Percentiles rank a stretch among this genome's conserved stretches.
Evolutionary conservation across 2,113 vertebrate species (phyloP).

Genomic region (Neoarius graeffei): DNA sequence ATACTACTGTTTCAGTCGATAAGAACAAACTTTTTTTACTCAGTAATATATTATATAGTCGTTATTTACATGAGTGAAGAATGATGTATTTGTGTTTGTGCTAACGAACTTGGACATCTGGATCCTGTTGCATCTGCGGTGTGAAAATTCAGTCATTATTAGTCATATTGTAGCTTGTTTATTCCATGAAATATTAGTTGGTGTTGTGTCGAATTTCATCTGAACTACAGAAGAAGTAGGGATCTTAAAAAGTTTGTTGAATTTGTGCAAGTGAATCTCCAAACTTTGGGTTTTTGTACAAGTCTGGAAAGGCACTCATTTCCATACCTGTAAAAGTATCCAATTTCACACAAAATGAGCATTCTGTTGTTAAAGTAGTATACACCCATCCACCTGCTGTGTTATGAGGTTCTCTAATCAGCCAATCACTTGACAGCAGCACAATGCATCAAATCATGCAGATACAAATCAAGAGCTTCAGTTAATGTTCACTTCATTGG

Average conservation of each 20-base stretch:
- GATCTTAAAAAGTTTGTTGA: background rate
- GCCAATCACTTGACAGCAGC: too few relatives aligned
- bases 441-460: too few relatives aligned
- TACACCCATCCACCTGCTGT: too few relatives aligned
- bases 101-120: background rate
- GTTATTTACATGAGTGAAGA: background rate
- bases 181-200: background rate
- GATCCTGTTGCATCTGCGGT: background rate
- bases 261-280: background rate
- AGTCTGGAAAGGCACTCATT: background rate
- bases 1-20: background rate
- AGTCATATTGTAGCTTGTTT: background rate
- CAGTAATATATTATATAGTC: background rate
- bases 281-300: background rate
- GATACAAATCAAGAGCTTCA: too few relatives aligned
- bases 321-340: background rate
- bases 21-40: background rate
- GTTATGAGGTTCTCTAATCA: too few relatives aligned
- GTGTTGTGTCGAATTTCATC: background rate
- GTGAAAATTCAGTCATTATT: background rate
- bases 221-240: background rate
- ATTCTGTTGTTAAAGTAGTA: background rate
- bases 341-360: background rate
- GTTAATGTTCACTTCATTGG: too few relatives aligned
- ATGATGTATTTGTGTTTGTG: background rate